phyloP scores from a whole-genome alignment of 1,140 invertebrate genomes.

The Saxidomus purpurata region DNA sequence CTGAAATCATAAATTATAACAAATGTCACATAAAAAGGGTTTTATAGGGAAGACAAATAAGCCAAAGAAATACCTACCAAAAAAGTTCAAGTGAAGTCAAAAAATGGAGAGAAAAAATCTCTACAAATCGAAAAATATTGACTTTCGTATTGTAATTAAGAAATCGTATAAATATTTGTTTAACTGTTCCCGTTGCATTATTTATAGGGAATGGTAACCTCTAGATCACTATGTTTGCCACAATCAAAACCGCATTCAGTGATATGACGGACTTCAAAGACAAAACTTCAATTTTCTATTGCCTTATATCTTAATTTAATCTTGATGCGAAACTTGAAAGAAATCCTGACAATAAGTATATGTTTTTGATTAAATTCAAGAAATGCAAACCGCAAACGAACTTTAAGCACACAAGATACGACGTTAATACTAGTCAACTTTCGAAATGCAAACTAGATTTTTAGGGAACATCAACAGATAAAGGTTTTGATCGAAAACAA shows the following conservation, averaged over 20 bases:
- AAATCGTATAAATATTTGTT: constrained; percentile 15
- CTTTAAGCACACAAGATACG: no score
- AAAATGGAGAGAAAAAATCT: neutral
- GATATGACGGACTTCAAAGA: neutral
- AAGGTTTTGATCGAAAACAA: no score
- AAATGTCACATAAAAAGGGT: neutral
- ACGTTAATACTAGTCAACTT: no score
- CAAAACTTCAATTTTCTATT: neutral
- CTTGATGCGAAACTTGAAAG: neutral
- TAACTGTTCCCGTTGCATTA: neutral
- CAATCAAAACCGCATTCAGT: neutral
- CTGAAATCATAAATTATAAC: neutral
- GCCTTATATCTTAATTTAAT: neutral
- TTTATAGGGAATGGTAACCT: neutral
- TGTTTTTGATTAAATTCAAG: no score
- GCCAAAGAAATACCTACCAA: neutral
- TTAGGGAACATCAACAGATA: no score
- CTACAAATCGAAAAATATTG: neutral
- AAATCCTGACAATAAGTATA: no score
- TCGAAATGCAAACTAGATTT: no score
- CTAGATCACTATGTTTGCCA: neutral
- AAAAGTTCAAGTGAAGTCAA: neutral
- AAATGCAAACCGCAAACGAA: no score
- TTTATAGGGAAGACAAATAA: neutral
- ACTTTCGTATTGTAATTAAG: neutral